These are phyloP conservation scores for Centropristis striata DNA, from an alignment of 2,113 vertebrate genomes.

Conservation along the genomic window DNA sequence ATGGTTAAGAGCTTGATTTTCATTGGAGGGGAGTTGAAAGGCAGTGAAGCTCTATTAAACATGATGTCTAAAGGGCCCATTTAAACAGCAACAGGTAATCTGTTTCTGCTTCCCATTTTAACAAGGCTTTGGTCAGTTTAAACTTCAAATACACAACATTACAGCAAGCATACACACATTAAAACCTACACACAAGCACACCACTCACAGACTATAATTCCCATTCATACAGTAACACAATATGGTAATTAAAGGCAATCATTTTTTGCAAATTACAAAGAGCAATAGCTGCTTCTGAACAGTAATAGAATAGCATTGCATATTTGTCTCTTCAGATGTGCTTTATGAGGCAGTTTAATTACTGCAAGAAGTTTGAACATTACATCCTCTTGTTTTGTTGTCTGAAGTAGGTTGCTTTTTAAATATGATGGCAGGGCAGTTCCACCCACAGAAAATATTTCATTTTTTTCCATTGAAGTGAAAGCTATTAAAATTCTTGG, in stretches of 20 bases:
- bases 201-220: not conserved
- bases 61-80: not conserved
- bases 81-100: not conserved
- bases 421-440: constrained; percentile 31
- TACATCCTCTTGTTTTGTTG: constrained; percentile 35
- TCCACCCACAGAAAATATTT: constrained; percentile 12
- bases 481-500: not conserved
- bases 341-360: constrained; percentile 53
- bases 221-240: not conserved
- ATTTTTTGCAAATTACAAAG: constrained; percentile 38
- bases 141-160: constrained; percentile 8
- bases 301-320: constrained; percentile 36
- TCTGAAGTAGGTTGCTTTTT: constrained; percentile 35
- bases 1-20: too few species aligned
- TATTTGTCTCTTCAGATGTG: constrained; percentile 45
- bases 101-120: not conserved
- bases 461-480: constrained; percentile 33
- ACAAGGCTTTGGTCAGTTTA: constrained; percentile 14
- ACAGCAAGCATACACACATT: not conserved
- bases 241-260: constrained; percentile 46
- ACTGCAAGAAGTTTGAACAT: constrained; percentile 42
- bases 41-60: not conserved
- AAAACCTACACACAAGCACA: not conserved
- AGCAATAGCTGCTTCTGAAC: constrained; percentile 23
- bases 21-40: not conserved